Evolutionary conservation across 2,888 invertebrate species (phyloP), one percentile per base, ranked within the genome.

Genomic region (Tinea pellionella): DNA sequence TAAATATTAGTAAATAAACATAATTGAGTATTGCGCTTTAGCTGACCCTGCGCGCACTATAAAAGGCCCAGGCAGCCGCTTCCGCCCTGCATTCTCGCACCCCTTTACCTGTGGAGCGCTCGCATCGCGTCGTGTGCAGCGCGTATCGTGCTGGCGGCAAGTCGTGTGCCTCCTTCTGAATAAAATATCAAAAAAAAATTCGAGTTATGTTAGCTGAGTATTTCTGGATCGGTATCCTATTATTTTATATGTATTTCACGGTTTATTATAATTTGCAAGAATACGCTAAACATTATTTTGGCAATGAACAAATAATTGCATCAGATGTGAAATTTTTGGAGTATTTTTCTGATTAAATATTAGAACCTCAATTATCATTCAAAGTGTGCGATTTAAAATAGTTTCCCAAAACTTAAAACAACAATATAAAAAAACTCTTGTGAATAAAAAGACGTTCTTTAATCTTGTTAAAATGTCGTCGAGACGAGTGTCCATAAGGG

Each of bases 81-180:
- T 41, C 41, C 41, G 2, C 41, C 41, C 9, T 41, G 41, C 41
- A 41, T 41, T n/a, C n/a, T n/a, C 41, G 41, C 41, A 41, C 12
- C 41, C 41, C 13, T 12, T 47, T 47, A 47, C 47, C 47, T 47
- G 47, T 47, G n/a, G 47, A 47, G 47, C 47, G 47, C 47, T 16
- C 47, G 47, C 47, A 9, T 37, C 9, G 2, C 9, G 37, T n/a
- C 13, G 13, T 47, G 47, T 47, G 15, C 47, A 47, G 15, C n/a
- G 47, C 15, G 47, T 2, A 15, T 15, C 47, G 9, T n/a, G 47
- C 13, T 47, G 47, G 15, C 8, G 15, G 47, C 3, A 47, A 2
- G 47, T 47, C 47, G 47, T 9, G 47, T 15, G 15, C 15, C 47
- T 8, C 15, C 37, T 37, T 37, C n/a, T 37, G 30, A 47, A 6